Evolutionary conservation across 2,888 invertebrate species (phyloP).

Genomic region (Heliothis peltigera): DNA sequence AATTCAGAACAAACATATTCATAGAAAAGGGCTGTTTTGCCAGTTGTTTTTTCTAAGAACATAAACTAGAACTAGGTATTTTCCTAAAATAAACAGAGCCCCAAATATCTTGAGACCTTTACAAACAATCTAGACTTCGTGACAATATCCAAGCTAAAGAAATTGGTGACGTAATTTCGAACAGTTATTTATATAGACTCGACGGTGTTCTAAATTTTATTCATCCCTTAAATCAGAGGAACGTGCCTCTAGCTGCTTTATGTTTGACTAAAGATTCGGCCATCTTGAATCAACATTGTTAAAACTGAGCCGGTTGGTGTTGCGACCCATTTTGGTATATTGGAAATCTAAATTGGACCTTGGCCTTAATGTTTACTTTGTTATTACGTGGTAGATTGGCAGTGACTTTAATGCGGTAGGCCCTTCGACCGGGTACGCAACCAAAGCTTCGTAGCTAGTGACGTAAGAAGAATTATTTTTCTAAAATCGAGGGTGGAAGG

Average conservation of each 20-base stretch:
- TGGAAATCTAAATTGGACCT: constrained; percentile 25
- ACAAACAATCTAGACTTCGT: constrained; percentile 32
- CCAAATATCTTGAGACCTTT: background rate
- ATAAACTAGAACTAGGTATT: too few species aligned
- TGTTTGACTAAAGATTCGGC: constrained; percentile 14
- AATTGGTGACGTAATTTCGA: constrained; percentile 14
- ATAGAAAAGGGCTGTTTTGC: too few species aligned
- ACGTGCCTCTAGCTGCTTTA: constrained; percentile 33
- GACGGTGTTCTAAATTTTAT: constrained; percentile 35
- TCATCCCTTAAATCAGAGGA: constrained; percentile 46
- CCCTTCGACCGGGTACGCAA: too few species aligned
- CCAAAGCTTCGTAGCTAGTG: too few species aligned
- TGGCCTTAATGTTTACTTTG: constrained; percentile 38
- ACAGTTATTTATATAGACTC: constrained; percentile 25
- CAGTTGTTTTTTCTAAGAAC: too few species aligned
- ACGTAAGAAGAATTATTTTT: too few species aligned
- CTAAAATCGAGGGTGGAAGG: too few species aligned
- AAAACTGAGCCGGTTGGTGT: constrained; percentile 18
- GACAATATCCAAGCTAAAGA: constrained; percentile 10
- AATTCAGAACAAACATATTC: too few species aligned
- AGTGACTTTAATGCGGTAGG: too few species aligned
- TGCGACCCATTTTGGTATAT: constrained; percentile 29
- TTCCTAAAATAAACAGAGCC: background rate
- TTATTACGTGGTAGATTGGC: background rate
- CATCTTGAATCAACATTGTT: constrained; percentile 39